A percentile compares a stretch with the other conserved stretches of the same genome.
Evolutionary conservation across 2,797 vertebrate species (phyloP).

Genomic region (Arnoldichthys spilopterus): DNA sequence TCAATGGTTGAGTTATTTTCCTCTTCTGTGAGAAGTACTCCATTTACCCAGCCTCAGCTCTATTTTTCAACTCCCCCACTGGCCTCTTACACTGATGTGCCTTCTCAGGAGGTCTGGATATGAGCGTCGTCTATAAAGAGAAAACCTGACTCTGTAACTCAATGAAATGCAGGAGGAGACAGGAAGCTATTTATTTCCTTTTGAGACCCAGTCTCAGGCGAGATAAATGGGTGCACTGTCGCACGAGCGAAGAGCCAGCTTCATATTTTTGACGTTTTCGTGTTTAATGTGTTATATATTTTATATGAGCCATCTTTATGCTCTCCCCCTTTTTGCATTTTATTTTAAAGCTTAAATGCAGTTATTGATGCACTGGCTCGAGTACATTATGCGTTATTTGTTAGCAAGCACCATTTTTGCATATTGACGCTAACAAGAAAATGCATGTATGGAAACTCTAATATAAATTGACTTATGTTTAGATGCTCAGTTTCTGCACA

Average conservation of each 20-base stretch:
- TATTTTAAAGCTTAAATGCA: constrained; percentile 93
- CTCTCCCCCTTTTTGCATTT: constrained; percentile 84
- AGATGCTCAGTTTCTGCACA: constrained; percentile 89
- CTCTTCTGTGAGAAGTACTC: constrained; percentile 44
- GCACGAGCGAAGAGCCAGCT: constrained; percentile 76
- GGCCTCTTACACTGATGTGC: constrained; percentile 50
- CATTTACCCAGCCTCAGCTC: constrained; percentile 50
- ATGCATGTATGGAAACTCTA: constrained; percentile 99
- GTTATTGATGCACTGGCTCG: constrained; percentile 92
- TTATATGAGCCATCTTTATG: constrained; percentile 77
- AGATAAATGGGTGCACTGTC: constrained; percentile 82
- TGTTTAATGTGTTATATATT: constrained; percentile 84
- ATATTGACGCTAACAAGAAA: constrained; percentile 99
- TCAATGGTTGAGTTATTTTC: constrained; percentile 48
- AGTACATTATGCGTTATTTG: constrained; percentile 99
- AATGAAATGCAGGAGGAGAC: constrained; percentile 77
- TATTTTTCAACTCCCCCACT: constrained; percentile 45
- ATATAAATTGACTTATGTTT: constrained; percentile 99
- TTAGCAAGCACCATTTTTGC: constrained; percentile 99
- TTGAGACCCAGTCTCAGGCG: constrained; percentile 66
- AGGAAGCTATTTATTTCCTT: constrained; percentile 79
- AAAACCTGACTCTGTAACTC: constrained; percentile 79
- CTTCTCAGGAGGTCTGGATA: constrained; percentile 63
- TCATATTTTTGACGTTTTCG: constrained; percentile 86
- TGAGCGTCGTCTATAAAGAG: constrained; percentile 70